Percentiles rank a stretch among this genome's conserved stretches.
Evolutionary conservation across 1,140 invertebrate species (phyloP).

Genomic region (Maniola jurtina): DNA sequence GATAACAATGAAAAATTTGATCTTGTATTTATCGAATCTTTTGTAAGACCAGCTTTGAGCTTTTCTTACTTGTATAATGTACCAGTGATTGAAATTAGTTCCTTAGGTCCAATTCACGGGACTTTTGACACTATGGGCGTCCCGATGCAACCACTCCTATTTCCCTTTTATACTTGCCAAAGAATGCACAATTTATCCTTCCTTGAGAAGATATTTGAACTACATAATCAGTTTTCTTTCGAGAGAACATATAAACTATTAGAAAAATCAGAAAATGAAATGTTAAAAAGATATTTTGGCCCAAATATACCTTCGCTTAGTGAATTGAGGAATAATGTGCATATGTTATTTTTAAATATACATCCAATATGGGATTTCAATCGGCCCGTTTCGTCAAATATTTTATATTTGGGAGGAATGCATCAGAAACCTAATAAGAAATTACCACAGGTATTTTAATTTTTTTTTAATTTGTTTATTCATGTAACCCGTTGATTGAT

Average conservation of each 20-base stretch:
- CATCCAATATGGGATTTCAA: constrained; percentile 57
- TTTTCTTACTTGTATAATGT: constrained; percentile 44
- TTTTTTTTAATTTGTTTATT: too few relatives aligned
- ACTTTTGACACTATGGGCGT: constrained; percentile 37
- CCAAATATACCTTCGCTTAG: constrained; percentile 52
- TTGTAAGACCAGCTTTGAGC: constrained; percentile 24
- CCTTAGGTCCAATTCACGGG: constrained; percentile 33
- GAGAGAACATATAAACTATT: constrained; percentile 2
- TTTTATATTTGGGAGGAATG: constrained; percentile 23
- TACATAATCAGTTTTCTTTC: constrained; percentile 18
- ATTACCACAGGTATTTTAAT: constrained; percentile 14
- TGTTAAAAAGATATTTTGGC: constrained; percentile 60
- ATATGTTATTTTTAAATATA: constrained; percentile 77
- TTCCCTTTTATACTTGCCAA: constrained; percentile 28
- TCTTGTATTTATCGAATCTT: constrained; percentile 44
- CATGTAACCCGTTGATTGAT: too few relatives aligned
- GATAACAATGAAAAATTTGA: constrained; percentile 36
- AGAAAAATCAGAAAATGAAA: constrained; percentile 42
- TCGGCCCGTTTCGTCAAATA: constrained; percentile 18
- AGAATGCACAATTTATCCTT: constrained; percentile 36
- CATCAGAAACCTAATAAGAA: constrained; percentile 20
- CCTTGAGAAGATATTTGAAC: constrained; percentile 34
- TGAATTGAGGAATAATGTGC: constrained; percentile 71
- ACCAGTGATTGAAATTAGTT: constrained; percentile 47
- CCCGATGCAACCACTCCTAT: constrained; percentile 36